Base-by-base conservation (phyloP, 2,113 vertebrate genomes). In the Thinocorus orbignyianus region DNA sequence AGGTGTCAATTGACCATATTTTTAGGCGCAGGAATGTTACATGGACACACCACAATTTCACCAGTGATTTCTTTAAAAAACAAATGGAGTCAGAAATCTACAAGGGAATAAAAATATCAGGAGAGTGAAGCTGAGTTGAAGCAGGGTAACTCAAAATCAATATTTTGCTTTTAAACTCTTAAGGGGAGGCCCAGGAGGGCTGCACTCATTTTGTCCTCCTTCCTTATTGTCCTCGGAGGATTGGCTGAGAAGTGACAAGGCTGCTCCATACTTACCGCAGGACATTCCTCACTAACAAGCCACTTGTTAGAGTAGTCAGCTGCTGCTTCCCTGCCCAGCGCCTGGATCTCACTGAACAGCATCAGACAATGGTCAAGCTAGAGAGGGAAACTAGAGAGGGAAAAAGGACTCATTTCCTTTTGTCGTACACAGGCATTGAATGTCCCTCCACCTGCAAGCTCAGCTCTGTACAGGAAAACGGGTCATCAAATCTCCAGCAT, bases 91-190 rank as follows among this genome's bases (percentile, higher is more conserved):
- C 93, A 92, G 96, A 98, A 98, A 97, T 96, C 98, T 98, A 97
- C 96, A 96, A 98, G 98, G 98, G 98, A 98, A 98, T 97, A 98
- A 97, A 98, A 98, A 97, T 97, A 98, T 88, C 98, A 98, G 95
- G 97, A 98, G 97, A 98, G 98, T 91, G 95, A 97, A 96, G 97
- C 98, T 97, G 97, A 98, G 98, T 98, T 98, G 98, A 99, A 98
- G 98, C 93, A 97, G 97, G 98, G 98, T 98, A 98, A 98, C 97
- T 98, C 97, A 98, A 98, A 99, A 99, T 99, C 98, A 99, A 99
- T 99, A 99, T 98, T 98, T 98, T 98, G 98, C 98, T 99, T 99
- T 99, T 99, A 99, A 98, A 98, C 98, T 98, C 97, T 98, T 98
- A 98, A 98, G 96, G 97, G 92, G 97, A 98, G 97, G 98, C 98